Conservation (phyloP, 1,140 invertebrate species). For the Drosophila arawakana region DNA sequence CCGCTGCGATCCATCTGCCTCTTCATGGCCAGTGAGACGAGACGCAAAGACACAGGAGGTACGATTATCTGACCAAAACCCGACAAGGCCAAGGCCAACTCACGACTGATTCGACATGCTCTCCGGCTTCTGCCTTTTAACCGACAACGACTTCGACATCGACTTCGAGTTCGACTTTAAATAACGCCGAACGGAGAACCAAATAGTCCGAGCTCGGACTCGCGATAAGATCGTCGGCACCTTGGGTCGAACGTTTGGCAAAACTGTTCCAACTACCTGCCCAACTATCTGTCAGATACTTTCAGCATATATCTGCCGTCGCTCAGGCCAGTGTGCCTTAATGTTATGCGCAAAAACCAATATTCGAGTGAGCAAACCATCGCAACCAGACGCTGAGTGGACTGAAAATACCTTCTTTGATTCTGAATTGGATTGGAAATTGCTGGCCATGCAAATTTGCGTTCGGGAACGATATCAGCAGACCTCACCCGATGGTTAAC, state of each 20-base stretch:
- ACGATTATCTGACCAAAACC: slow-evolving; percentile 17
- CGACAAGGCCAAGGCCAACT: slow-evolving; percentile 62
- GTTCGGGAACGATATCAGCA: slow-evolving; percentile 19
- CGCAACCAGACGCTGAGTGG: slow-evolving; percentile 61
- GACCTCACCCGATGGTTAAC: background rate
- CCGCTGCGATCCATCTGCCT: slow-evolving; percentile 31
- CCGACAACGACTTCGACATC: slow-evolving; percentile 12
- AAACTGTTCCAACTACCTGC: slow-evolving; percentile 33
- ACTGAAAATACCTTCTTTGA: slow-evolving; percentile 50
- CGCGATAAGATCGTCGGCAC: slow-evolving; percentile 45
- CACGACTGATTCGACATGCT: slow-evolving; percentile 66
- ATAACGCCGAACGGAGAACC: slow-evolving; percentile 6
- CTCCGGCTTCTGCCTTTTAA: slow-evolving; percentile 63
- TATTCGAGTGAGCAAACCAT: slow-evolving; percentile 29
- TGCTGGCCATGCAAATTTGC: slow-evolving; percentile 65
- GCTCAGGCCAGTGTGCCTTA: slow-evolving; percentile 41
- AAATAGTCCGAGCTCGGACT: slow-evolving; percentile 16
- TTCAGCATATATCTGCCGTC: slow-evolving; percentile 16
- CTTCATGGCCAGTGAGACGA: slow-evolving; percentile 24
- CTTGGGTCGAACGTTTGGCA: slow-evolving; percentile 33
- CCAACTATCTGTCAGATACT: slow-evolving; percentile 18
- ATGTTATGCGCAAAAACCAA: slow-evolving; percentile 50
- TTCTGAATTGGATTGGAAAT: slow-evolving; percentile 7
- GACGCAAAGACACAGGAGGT: slow-evolving; percentile 4
- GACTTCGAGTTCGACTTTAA: slow-evolving; percentile 10